These are phyloP conservation scores for Pterophyllum scalare DNA, from an alignment of 2,113 vertebrate genomes.

Conservation along the genomic window DNA sequence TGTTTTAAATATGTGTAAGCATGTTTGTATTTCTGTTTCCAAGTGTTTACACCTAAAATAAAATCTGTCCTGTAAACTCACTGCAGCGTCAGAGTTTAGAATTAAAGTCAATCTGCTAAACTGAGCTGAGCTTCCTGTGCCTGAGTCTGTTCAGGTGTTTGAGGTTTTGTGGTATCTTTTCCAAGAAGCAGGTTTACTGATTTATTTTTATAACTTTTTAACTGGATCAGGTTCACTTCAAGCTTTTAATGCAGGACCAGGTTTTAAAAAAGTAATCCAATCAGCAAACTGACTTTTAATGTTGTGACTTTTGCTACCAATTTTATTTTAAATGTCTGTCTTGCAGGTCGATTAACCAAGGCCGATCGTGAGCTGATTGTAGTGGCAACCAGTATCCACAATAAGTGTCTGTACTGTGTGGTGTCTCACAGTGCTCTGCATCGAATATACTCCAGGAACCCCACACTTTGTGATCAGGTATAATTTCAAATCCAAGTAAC, in stretches of 20 bases:
- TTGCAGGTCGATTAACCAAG: slow-evolving; percentile 83
- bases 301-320: background rate
- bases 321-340: background rate
- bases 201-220: background rate
- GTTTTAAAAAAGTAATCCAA: too few relatives aligned
- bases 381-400: slow-evolving; percentile 84
- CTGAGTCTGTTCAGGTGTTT: background rate
- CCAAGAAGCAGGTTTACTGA: background rate
- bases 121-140: background rate
- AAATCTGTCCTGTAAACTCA: background rate
- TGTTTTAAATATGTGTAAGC: background rate
- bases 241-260: background rate
- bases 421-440: slow-evolving; percentile 86
- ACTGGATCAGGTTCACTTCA: background rate
- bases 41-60: background rate
- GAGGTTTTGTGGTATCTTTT: too few relatives aligned
- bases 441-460: slow-evolving; percentile 88
- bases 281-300: background rate
- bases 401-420: slow-evolving; percentile 87
- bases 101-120: background rate
- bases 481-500: background rate
- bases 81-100: background rate
- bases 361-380: slow-evolving; percentile 89
- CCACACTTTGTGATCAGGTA: slow-evolving; percentile 85
- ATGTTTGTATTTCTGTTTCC: background rate